Conservation (phyloP, 1,140 invertebrate genomes). For the Eriocheir sinensis region DNA sequence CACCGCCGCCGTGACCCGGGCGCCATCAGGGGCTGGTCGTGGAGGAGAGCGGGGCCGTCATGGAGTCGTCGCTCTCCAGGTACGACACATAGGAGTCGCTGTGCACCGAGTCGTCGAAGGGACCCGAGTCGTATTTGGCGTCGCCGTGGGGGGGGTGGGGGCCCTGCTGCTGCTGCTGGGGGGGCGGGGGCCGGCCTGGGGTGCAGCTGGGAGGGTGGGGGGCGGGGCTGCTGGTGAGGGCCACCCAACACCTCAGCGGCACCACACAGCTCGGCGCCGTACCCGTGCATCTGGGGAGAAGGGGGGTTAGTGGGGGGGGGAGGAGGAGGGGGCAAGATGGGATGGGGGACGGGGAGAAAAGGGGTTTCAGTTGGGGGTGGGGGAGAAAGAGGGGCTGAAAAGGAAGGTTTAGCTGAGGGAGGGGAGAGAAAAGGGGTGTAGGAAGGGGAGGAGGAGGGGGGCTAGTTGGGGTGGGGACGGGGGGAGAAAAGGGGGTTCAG, state of each 20-base stretch:
- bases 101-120: constrained; percentile 74
- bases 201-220: constrained; percentile 41
- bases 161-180: constrained; percentile 47
- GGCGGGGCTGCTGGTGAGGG: background rate
- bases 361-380: background rate
- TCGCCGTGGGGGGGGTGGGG: constrained; percentile 49
- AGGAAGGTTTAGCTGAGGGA: background rate
- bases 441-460: background rate
- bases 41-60: constrained; percentile 74
- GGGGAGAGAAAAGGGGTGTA: background rate
- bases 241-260: constrained; percentile 59
- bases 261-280: constrained; percentile 77
- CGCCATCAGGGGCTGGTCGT: constrained; percentile 78
- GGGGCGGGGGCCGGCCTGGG: constrained; percentile 61
- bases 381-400: no score
- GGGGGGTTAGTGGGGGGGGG: background rate
- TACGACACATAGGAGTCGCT: constrained; percentile 79
- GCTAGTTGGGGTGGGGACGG: background rate
- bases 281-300: constrained; percentile 78
- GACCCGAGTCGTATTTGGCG: constrained; percentile 75
- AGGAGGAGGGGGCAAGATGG: background rate
- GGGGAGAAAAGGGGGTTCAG: background rate
- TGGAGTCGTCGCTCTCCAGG: constrained; percentile 78
- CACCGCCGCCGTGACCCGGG: constrained; percentile 47
- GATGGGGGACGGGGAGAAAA: background rate